phyloP scores from a whole-genome alignment of 92 coral and sea anemone genomes.

The Actinernus sp. region DNA sequence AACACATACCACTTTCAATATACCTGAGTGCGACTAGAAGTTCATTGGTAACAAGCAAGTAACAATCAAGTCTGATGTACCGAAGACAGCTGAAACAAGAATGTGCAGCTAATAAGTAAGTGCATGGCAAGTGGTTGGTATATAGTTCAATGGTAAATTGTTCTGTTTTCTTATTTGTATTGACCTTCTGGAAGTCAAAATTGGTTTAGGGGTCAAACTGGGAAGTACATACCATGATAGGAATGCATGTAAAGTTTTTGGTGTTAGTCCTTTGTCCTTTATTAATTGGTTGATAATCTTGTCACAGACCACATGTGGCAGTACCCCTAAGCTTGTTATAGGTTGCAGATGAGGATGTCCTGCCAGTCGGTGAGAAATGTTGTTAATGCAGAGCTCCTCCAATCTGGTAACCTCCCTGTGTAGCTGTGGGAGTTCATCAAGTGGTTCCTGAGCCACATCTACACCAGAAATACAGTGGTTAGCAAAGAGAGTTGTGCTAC shows the following conservation, averaged over 20 bases:
- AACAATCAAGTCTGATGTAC: conserved; percentile 82
- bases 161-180: no score
- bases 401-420: conserved; percentile 77
- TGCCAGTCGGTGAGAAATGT: conserved; percentile 76
- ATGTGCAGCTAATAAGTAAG: no score
- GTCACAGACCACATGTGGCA: conserved; percentile 87
- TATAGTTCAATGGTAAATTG: no score
- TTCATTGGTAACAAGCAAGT: conserved; percentile 92
- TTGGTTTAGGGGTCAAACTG: no score
- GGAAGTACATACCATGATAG: conserved; percentile 75
- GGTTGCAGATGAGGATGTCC: conserved; percentile 81
- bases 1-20: no score
- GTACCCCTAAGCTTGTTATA: conserved; percentile 63
- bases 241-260: conserved; percentile 80
- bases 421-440: conserved; percentile 48
- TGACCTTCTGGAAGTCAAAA: no score
- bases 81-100: conserved; percentile 67
- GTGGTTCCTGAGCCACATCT: conserved; percentile 32
- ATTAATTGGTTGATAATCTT: conserved; percentile 75
- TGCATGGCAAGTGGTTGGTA: no score
- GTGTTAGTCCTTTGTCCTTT: conserved; percentile 81
- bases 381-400: conserved; percentile 77
- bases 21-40: conserved; percentile 85
- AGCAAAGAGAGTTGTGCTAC: no score
- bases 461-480: neutral